phyloP scores from a whole-genome alignment of 2,113 vertebrate species.

The Rhombomys opimus region DNA sequence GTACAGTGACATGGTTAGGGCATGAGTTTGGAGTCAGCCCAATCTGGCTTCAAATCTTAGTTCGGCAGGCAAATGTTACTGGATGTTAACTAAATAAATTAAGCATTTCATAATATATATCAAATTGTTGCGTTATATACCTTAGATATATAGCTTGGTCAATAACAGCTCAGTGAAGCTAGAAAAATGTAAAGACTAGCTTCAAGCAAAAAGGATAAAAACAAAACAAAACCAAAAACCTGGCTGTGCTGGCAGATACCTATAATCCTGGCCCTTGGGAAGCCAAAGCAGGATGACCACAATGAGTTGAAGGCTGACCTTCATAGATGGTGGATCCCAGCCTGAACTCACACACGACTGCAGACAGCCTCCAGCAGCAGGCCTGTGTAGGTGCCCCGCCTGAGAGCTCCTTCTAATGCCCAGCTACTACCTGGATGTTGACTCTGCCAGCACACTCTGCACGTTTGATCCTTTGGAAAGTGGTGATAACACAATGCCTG shows the following conservation, averaged over 20 bases:
- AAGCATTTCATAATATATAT: neutral
- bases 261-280: neutral
- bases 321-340: neutral
- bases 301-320: neutral
- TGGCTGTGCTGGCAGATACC: neutral
- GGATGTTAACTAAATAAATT: neutral
- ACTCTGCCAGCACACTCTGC: neutral
- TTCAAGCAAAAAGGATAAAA: neutral
- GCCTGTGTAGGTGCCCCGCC: neutral
- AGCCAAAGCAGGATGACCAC: too few species aligned
- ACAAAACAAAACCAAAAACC: neutral
- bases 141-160: neutral
- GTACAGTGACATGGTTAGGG: neutral
- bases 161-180: neutral
- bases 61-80: constrained; percentile 4
- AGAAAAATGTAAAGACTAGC: neutral
- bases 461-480: neutral
- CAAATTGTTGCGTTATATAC: neutral
- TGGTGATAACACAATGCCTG: neutral
- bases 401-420: neutral
- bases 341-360: neutral
- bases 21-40: neutral
- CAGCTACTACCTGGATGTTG: neutral
- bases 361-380: neutral
- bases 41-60: neutral